These are phyloP conservation scores for Pagetopsis macropterus DNA, from an alignment of 2,797 vertebrate genomes.

Conservation along the genomic window DNA sequence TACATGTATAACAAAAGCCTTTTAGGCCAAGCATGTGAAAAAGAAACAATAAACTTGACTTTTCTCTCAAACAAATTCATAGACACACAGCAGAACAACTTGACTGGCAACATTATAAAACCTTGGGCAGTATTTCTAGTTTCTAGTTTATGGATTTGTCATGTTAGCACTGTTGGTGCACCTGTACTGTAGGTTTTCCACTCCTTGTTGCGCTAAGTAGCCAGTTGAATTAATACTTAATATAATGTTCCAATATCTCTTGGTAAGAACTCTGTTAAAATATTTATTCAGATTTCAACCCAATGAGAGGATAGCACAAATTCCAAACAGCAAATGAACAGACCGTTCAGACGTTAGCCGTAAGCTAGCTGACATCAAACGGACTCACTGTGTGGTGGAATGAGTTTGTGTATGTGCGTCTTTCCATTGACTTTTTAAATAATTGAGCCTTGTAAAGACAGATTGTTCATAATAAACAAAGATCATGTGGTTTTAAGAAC, in stretches of 20 bases:
- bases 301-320: neutral
- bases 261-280: neutral
- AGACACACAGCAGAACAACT: no score
- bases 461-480: neutral
- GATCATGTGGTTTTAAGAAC: constrained; percentile 3
- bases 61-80: no score
- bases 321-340: neutral
- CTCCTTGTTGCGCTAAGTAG: neutral
- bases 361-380: neutral
- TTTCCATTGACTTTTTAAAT: neutral
- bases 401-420: neutral
- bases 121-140: neutral
- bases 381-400: neutral
- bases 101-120: no score
- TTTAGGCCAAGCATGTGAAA: no score
- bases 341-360: neutral
- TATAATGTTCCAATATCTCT: accelerated
- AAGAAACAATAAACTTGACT: no score
- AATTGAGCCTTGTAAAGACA: neutral
- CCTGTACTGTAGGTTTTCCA: neutral
- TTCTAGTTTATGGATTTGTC: neutral
- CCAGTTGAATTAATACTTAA: neutral
- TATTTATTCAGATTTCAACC: neutral
- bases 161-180: neutral
- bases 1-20: no score